Percentiles rank a stretch among this genome's conserved stretches.
Evolutionary conservation across 2,113 vertebrate genomes (phyloP).

Genomic region (Otolemur garnettii): DNA sequence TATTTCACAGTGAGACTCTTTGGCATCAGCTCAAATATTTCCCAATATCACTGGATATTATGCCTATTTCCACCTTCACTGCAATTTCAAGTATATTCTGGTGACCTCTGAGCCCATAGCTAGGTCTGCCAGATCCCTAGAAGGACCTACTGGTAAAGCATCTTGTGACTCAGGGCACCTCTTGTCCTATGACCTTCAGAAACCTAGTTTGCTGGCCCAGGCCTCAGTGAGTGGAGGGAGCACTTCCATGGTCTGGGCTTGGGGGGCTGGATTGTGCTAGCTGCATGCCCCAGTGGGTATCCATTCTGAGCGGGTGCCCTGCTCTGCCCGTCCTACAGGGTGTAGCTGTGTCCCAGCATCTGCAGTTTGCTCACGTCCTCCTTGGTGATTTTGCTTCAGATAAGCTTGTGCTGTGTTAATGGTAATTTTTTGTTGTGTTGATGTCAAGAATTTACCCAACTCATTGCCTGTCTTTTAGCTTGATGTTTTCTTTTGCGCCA

Average conservation of each 20-base stretch:
- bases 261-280: not conserved
- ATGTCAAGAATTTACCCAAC: not conserved
- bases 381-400: not conserved
- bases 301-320: fast-evolving
- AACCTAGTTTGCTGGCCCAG: too few relatives aligned
- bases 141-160: not conserved
- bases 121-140: not conserved
- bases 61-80: not conserved
- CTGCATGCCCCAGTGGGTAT: not conserved
- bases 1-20: not conserved
- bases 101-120: too few relatives aligned
- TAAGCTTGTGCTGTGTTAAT: not conserved
- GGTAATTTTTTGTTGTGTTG: not conserved
- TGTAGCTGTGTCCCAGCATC: not conserved
- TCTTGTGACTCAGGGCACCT: too few relatives aligned
- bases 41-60: not conserved
- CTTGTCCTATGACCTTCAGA: not conserved
- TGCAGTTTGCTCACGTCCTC: not conserved
- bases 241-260: not conserved
- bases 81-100: too few relatives aligned
- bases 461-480: not conserved
- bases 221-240: not conserved
- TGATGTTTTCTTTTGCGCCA: not conserved
- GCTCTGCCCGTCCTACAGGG: not conserved
- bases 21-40: not conserved